Base-by-base conservation (phyloP, 1,140 invertebrate genomes). In the Atta cephalotes region DNA sequence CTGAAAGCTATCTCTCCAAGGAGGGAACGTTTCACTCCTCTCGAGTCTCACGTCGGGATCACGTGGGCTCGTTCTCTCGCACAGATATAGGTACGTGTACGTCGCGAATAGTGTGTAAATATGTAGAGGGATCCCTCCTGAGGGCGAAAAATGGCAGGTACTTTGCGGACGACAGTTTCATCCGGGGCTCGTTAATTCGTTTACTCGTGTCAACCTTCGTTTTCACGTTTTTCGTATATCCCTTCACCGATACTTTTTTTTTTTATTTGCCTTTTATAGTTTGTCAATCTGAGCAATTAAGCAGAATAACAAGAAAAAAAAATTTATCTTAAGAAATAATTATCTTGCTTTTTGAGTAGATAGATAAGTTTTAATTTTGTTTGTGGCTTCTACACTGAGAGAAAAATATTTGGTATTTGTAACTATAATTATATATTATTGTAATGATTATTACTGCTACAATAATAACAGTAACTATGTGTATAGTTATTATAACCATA, bases 1-100 rank as follows among this genome's bases (percentile, higher is more conserved):
- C 82, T 72, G 82, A 89, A 89, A 91, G 90, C 78, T 91, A 91
- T 91, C 88, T 91, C 85, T 86, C 85, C 80, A 79, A 84, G 60
- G 25, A 84, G 89, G 66, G 70, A 84, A 86, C 87, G 82, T 72
- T 79, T 86, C 68, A 85, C 60, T 86, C 25, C 71, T 39, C 39
- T 72, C 77, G 31, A n/a, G 18, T 62, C 45, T 72, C 77, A n/a
- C 31, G 21, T 62, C 45, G 62, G 58, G 70, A 28, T 66, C 60
- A 31, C 60, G 76, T 14, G 63, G 53, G 28, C 65, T 66, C 62
- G 18, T 21, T 39, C 31, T 25, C 45, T 12, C n/a, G 66, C n/a
- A 49, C 3, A 21, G 31, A 66, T 18, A 4, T 68, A 14, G 6
- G 12, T 28, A 39, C 31, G 80, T 51, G 70, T 58, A 63, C 31